phyloP scores from a whole-genome alignment of 2,113 vertebrate genomes.

The Glaucidium brasilianum region DNA sequence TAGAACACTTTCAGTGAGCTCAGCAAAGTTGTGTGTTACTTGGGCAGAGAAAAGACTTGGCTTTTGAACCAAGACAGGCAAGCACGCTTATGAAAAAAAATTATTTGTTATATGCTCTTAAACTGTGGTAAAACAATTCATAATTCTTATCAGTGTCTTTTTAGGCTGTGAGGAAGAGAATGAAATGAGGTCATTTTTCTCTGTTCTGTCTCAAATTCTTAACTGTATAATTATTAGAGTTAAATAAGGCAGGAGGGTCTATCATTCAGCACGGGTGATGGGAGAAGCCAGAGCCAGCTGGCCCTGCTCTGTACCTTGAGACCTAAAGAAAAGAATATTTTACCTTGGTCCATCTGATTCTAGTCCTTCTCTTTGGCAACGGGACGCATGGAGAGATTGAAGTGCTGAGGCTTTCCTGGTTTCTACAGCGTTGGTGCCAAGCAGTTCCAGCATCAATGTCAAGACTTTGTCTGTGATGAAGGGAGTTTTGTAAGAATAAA shows the following conservation, averaged over 20 bases:
- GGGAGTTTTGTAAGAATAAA: background rate
- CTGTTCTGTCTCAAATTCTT: background rate
- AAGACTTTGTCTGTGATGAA: background rate
- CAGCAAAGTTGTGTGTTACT: background rate
- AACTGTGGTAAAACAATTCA: background rate
- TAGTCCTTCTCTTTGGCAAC: background rate
- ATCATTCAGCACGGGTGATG: fast-evolving
- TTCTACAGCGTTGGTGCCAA: background rate
- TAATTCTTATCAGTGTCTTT: background rate
- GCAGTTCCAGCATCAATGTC: background rate
- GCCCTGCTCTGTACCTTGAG: background rate
- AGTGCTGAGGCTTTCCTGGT: background rate
- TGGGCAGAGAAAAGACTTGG: background rate
- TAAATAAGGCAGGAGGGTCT: background rate
- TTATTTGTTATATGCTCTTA: background rate
- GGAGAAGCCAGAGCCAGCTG: background rate
- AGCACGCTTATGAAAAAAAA: background rate
- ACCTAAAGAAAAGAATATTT: background rate
- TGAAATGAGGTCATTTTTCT: background rate
- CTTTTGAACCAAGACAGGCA: background rate
- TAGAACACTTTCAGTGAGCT: background rate
- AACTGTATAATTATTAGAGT: background rate
- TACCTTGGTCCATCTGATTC: background rate
- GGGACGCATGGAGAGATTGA: background rate
- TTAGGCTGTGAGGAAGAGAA: background rate